phyloP scores from a whole-genome alignment of 1,140 invertebrate genomes.

The Drosophila littoralis region DNA sequence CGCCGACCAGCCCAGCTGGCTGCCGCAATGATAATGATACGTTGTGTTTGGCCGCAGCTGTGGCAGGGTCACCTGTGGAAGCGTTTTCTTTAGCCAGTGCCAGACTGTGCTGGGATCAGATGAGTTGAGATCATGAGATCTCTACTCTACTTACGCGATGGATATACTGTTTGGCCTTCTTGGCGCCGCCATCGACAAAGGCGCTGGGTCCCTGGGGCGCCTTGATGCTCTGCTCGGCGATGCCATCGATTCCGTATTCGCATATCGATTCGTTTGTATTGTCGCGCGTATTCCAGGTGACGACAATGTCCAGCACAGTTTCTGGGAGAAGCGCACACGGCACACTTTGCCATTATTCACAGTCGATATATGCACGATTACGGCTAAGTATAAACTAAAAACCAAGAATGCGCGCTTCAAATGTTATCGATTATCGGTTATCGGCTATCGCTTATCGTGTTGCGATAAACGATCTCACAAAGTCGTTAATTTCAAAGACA shows the following conservation, averaged over 20 bases:
- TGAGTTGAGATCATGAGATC: too few species aligned
- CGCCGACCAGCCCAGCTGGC: conserved; percentile 91
- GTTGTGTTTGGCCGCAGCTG: conserved; percentile 87
- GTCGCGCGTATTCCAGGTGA: conserved; percentile 95
- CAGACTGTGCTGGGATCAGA: too few species aligned
- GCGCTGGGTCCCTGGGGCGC: conserved; percentile 84
- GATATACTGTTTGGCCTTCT: conserved; percentile 91
- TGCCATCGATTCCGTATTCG: conserved; percentile 90
- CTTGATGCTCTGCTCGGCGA: conserved; percentile 72
- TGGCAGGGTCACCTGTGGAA: conserved; percentile 88
- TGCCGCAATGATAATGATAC: conserved; percentile 95
- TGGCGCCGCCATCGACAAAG: conserved; percentile 92
- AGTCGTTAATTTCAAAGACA: too few species aligned
- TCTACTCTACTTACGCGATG: conserved; percentile 87
- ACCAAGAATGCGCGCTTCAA: background rate
- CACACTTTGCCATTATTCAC: conserved; percentile 39
- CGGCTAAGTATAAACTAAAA: background rate
- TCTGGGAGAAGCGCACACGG: conserved; percentile 83
- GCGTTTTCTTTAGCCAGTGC: conserved; percentile 47
- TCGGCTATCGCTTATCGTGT: background rate
- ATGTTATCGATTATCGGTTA: conserved; percentile 12
- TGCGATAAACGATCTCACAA: background rate
- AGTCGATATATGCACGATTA: conserved; percentile 1
- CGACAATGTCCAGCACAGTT: conserved; percentile 89
- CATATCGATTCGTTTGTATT: conserved; percentile 90